Base-by-base conservation (phyloP, 1,140 invertebrate genomes). In the Aricia agestis region DNA sequence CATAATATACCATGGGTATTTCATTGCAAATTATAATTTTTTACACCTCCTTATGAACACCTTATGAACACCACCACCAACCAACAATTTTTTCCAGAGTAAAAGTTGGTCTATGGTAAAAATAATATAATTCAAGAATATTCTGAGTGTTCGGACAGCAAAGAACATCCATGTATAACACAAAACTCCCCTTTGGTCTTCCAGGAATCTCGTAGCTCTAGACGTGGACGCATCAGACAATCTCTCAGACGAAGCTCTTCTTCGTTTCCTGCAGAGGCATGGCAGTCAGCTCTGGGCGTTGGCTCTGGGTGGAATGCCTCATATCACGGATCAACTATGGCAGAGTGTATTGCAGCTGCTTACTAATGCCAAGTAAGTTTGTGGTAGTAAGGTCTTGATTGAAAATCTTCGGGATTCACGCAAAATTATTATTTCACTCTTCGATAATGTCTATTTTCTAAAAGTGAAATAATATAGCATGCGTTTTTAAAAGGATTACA, bases 321-420 rank as follows among this genome's bases (percentile, higher is more conserved):
- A 99, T 84, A 97, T 99, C 76, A 98, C 98, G 1, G 99, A 99
- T 92, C 97, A 98, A 83, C 95, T 99, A 65, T 99, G 98, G 98
- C 96, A 97, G 87, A 96, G 96, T 76, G 96, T 98, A 42, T 92
- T 99, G 66, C 97, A 97, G 0, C 95, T 97, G 71, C 92, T 99
- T 7, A 96, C 94, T 68, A 98, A 98, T 87, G 95, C 97, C 74
- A 98, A 96, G 98, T 99, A 85, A 92, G 91, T 78, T 17, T 59
- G 18, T 45, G 13, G 7, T 3, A 6, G n/a, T n/a, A n/a, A n/a
- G n/a, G n/a, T 42, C 25, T 3, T 45, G 13, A 7, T 61, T 61
- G 4, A 18, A 7, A 10, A 52, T 52, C 45, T 13, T 13, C 3
- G 45, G 9, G 13, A 52, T 13, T 42, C 45, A 52, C 6, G 3